Conservation (phyloP, 64 coral and sea anemone genomes). For the Montipora sp. region DNA sequence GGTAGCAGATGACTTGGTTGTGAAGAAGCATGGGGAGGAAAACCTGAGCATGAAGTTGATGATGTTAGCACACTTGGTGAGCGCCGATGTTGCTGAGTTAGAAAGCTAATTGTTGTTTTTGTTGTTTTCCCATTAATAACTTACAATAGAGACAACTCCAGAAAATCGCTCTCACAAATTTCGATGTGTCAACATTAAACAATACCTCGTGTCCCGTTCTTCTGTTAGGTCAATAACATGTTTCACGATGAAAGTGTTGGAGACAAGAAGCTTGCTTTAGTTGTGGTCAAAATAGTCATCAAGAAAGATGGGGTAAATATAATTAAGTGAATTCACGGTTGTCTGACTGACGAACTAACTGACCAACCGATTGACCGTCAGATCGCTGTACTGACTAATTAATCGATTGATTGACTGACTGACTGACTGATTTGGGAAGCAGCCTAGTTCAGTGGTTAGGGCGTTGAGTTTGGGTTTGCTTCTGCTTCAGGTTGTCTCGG, state of each 20-base stretch:
- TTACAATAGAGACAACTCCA: too few relatives aligned
- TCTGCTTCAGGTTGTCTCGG: too few relatives aligned
- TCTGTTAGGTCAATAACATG: conserved; percentile 37
- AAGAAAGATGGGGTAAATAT: conserved; percentile 56
- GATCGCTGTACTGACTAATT: not conserved
- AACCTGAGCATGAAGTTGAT: conserved; percentile 15
- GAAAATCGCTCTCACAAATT: too few relatives aligned
- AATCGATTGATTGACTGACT: not conserved
- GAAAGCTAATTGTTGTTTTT: not conserved
- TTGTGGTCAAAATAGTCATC: conserved; percentile 38
- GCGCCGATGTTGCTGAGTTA: not conserved
- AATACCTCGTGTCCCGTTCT: not conserved
- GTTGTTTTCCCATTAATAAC: too few relatives aligned
- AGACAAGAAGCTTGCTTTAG: conserved; percentile 7
- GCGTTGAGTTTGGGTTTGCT: too few relatives aligned
- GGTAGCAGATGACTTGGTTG: conserved; percentile 57
- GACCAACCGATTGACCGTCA: not conserved
- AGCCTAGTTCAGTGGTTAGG: too few relatives aligned
- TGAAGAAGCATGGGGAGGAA: conserved; percentile 26
- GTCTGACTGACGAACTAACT: not conserved
- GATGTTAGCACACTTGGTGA: conserved; percentile 66
- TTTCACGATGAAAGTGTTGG: conserved; percentile 68
- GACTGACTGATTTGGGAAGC: too few relatives aligned
- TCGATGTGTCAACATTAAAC: too few relatives aligned
- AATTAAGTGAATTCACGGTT: not conserved